Conservation (phyloP, 2,113 vertebrate genomes). For the Solea solea region DNA sequence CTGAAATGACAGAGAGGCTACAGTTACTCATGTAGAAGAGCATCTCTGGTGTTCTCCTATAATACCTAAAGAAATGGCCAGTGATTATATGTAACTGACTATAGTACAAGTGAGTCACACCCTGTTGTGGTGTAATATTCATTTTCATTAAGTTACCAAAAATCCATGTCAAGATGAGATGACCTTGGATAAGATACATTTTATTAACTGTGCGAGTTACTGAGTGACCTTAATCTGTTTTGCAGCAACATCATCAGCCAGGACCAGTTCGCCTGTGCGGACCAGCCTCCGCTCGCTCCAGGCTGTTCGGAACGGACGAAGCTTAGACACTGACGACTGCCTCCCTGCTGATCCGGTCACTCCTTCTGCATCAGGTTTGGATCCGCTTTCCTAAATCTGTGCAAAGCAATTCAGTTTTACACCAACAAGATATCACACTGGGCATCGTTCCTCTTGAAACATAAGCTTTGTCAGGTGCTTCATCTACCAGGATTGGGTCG, state of each 20-base stretch:
- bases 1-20: no score
- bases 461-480: constrained; percentile 26
- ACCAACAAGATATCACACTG: no score
- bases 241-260: constrained; percentile 30
- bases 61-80: no score
- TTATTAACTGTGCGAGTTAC: no score
- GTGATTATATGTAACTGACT: no score
- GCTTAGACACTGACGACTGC: constrained; percentile 44
- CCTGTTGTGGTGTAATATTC: no score
- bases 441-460: neutral
- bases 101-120: no score
- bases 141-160: no score
- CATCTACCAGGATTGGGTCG: constrained; percentile 8
- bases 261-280: constrained; percentile 40
- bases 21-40: no score
- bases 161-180: neutral
- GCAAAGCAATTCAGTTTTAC: no score
- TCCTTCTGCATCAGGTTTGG: constrained; percentile 49
- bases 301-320: constrained; percentile 70
- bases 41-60: no score
- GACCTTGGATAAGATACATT: neutral
- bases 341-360: constrained; percentile 19
- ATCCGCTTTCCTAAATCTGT: neutral
- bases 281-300: constrained; percentile 77
- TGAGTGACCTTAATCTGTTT: constrained; percentile 4